Percentiles rank a stretch among this genome's conserved stretches.
These are phyloP conservation scores for Labeo rohita DNA, from an alignment of 2,113 vertebrate genomes.

Conservation along the genomic window DNA sequence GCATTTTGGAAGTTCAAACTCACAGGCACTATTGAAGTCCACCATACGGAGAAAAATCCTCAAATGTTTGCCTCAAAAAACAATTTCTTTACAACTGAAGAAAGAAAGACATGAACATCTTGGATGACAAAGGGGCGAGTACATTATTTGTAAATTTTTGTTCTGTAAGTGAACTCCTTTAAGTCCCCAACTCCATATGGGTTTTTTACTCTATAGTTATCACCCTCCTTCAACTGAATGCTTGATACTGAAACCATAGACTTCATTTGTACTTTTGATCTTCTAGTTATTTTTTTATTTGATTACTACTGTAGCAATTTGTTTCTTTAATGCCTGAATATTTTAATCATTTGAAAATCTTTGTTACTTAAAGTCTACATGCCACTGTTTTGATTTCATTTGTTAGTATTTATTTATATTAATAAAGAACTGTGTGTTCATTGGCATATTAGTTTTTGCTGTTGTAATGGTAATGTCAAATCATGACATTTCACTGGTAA, in stretches of 20 bases:
- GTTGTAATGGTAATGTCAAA: not conserved
- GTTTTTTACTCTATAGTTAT: not conserved
- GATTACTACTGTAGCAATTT: not conserved
- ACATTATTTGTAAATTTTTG: too few species aligned
- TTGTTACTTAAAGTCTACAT: not conserved
- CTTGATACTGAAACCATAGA: too few species aligned
- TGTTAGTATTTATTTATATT: not conserved
- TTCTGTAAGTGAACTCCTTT: not conserved
- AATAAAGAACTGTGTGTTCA: not conserved
- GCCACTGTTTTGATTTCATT: not conserved
- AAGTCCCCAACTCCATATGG: not conserved
- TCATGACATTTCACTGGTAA: not conserved
- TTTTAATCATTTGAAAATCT: too few species aligned
- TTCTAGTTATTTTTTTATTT: too few species aligned
- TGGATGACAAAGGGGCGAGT: too few species aligned
- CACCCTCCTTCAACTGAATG: too few species aligned
- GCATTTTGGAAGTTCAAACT: too few species aligned
- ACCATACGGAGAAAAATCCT: too few species aligned
- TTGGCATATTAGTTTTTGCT: not conserved
- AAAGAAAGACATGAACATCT: too few species aligned
- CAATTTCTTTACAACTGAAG: too few species aligned
- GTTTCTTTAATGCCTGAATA: not conserved
- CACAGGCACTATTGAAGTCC: too few species aligned
- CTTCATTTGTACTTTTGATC: not conserved
- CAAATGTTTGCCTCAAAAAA: too few species aligned